Evolutionary conservation across 2,797 vertebrate species (phyloP), one percentile per base, ranked within the genome.

Genomic region (Xenentodon cancila): DNA sequence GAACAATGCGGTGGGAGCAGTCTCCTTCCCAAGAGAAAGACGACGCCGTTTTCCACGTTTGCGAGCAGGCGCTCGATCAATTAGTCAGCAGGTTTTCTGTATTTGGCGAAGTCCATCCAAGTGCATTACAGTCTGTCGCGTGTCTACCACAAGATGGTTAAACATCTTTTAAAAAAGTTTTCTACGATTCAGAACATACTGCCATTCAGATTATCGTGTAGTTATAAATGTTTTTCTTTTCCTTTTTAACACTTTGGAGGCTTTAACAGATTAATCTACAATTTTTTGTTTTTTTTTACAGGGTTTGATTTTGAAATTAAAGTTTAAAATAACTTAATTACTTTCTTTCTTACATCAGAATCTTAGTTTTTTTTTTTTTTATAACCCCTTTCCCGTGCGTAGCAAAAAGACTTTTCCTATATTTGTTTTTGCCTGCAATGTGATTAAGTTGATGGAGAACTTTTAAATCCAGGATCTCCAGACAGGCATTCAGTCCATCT

Each of bases 81-180:
- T 53, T 49, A 37, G 37, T 9, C 46, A 64, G 53, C 22, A n/a
- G 48, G 21, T 59, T 45, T 32, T 11, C 25, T 66, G 20, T 13
- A 19, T 64, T 48, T 59, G 43, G 55, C 20, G 51, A 58, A 68
- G 57, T 73, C 53, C 70, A 68, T 85, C 58, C 20, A 82, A 77
- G 80, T 82, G 81, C 82, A 73, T 87, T 75, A 71, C 68, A 65
- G 64, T 49, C 43, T 49, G 57, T 74, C 56, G 68, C 68, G 51
- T 65, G 61, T 82, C 64, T 59, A 54, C 65, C 76, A 82, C 58
- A 67, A 59, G 34, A 63, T 68, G 27, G 25, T 73, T 30, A 45
- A 47, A 21, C 18, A 30, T 15, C 13, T 22, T 69, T 16, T 71
- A 18, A 15, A 50, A n/a, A 67, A 57, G 45, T 79, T 83, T 83